A percentile compares a stretch with the other conserved stretches of the same genome.
Conservation (phyloP, 2,113 vertebrate species). For the Pipra filicauda region DNA sequence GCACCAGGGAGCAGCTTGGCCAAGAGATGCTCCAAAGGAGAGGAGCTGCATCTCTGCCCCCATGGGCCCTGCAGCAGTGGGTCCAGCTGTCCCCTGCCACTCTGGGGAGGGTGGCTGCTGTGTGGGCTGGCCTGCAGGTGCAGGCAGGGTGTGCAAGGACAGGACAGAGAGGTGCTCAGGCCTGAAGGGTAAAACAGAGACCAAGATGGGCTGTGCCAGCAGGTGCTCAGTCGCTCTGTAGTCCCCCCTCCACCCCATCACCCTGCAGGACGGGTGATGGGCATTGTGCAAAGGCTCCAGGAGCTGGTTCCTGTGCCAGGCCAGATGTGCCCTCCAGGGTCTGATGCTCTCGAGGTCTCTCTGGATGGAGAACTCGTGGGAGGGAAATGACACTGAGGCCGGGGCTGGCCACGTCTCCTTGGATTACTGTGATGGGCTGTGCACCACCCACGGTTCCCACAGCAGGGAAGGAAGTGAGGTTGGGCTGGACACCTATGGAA, state of each 20-base stretch:
- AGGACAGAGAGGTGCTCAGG: not conserved
- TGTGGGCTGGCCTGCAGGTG: accelerated
- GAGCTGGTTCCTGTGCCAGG: not conserved
- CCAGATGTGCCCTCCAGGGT: not conserved
- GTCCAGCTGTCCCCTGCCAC: not conserved
- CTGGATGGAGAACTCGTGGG: not conserved
- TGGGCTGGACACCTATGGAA: not conserved
- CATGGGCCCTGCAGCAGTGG: accelerated
- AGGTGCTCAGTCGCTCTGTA: accelerated
- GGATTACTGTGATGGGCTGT: not conserved
- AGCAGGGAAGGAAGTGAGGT: not conserved
- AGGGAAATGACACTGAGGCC: not conserved
- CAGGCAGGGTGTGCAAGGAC: not conserved
- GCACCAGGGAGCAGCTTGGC: not conserved
- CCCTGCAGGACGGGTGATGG: not conserved
- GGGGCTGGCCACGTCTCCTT: not conserved
- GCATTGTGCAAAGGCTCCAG: accelerated
- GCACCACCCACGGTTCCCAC: not conserved
- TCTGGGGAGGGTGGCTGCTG: too few species aligned
- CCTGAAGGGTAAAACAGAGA: not conserved
- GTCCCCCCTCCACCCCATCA: not conserved
- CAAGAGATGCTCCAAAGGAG: not conserved
- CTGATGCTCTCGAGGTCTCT: not conserved
- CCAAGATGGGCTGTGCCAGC: not conserved
- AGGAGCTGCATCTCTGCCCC: not conserved